phyloP scores from a whole-genome alignment of 1,140 invertebrate genomes.

The Oryctes rhinoceros region DNA sequence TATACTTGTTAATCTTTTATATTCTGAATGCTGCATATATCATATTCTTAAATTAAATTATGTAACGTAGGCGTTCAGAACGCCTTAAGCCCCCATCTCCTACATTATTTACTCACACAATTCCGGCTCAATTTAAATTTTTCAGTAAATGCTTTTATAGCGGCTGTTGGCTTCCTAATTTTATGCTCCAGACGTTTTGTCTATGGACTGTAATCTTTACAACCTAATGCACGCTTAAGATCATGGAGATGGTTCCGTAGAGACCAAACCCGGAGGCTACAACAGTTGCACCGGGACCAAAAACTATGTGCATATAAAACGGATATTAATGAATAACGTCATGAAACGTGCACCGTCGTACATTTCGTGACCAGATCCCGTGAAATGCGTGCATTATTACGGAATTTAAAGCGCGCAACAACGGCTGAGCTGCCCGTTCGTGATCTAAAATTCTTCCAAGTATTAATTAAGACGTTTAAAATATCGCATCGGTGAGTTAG shows the following conservation, averaged over 20 bases:
- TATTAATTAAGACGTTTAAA: conserved; percentile 34
- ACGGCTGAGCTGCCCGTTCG: not conserved
- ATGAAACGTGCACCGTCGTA: conserved; percentile 49
- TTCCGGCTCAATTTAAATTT: conserved; percentile 15
- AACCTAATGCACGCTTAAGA: not conserved
- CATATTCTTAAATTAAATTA: too few species aligned
- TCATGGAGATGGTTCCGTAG: not conserved
- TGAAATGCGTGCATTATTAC: conserved; percentile 20
- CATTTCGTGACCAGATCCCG: conserved; percentile 46
- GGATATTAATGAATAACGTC: conserved; percentile 53
- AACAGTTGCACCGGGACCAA: conserved; percentile 32
- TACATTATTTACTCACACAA: not conserved
- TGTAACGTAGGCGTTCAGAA: too few species aligned
- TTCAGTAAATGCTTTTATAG: not conserved
- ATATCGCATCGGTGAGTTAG: not conserved
- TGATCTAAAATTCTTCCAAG: conserved; percentile 28
- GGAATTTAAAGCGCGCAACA: conserved; percentile 23
- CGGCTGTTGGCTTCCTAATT: not conserved
- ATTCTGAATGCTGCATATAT: too few species aligned
- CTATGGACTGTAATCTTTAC: conserved; percentile 13
- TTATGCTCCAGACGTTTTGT: not conserved
- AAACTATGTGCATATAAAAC: conserved; percentile 50
- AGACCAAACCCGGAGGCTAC: not conserved
- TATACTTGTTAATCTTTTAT: too few species aligned
- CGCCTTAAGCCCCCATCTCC: too few species aligned